Percentiles rank a stretch among this genome's conserved stretches.
phyloP scores from a whole-genome alignment of 37 sponge, comb jelly and placozoan genomes.

The Aplysina aerophoba region DNA sequence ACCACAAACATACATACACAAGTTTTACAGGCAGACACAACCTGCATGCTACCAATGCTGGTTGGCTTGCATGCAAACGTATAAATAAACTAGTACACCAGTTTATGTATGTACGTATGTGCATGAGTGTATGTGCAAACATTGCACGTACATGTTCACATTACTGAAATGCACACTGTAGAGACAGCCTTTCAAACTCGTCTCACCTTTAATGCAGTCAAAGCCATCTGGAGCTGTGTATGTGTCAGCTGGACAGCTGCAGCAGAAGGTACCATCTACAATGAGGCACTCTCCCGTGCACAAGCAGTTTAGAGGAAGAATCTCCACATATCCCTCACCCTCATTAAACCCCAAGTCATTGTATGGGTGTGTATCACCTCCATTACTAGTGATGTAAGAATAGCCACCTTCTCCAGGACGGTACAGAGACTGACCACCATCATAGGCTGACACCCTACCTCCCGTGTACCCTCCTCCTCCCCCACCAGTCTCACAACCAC shows the following conservation, averaged over 20 bases:
- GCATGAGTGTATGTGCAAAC: too few species aligned
- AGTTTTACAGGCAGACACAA: too few species aligned
- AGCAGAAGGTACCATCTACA: slow-evolving; percentile 39
- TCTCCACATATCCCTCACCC: slow-evolving; percentile 60
- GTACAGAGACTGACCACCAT: not conserved
- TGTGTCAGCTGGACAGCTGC: slow-evolving; percentile 43
- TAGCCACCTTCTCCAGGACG: slow-evolving; percentile 36
- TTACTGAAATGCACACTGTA: too few species aligned
- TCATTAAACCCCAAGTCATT: not conserved
- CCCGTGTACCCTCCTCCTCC: slow-evolving; percentile 53
- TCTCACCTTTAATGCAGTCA: slow-evolving; percentile 51
- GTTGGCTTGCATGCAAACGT: too few species aligned
- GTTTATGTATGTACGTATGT: too few species aligned
- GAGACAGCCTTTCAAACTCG: not conserved
- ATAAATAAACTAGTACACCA: too few species aligned
- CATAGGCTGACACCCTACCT: not conserved
- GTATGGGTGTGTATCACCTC: not conserved
- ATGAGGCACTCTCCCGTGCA: slow-evolving; percentile 50
- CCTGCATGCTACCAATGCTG: too few species aligned
- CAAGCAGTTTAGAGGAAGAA: slow-evolving; percentile 54
- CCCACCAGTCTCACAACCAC: slow-evolving; percentile 46
- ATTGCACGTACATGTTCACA: too few species aligned
- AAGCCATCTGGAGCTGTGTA: slow-evolving; percentile 22
- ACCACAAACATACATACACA: too few species aligned
- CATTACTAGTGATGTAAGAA: not conserved